Evolutionary conservation across 2,888 invertebrate species (phyloP), one percentile per base, ranked within the genome.

Genomic region (Orthosia cruda): DNA sequence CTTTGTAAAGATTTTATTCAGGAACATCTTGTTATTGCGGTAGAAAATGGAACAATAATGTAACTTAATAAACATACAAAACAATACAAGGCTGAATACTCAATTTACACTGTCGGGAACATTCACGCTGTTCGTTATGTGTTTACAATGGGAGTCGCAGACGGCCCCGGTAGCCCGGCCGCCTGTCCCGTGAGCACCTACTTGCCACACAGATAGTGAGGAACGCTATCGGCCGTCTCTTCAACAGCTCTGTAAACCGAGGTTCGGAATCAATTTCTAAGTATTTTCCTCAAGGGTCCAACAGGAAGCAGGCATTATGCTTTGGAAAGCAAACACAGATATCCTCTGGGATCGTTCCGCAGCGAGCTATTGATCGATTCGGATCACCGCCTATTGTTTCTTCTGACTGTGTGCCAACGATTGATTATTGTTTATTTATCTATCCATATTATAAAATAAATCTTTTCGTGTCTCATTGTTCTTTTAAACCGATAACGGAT

Each of bases 191-290:
- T 83, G 88, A 89, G 89, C 88, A 88, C 90, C 90, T 89, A 74
- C 74, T 92, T 89, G 89, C 91, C 89, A 89, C 87, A 90, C 85
- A 88, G 91, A 92, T 90, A 84, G 88, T 85, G 85, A 84, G 88
- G 87, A 89, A 80, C 86, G 88, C 90, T 89, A 92, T 91, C 91
- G 90, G 89, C 86, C 90, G 92, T 88, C 89, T 90, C 89, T 81
- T 95, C 94, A 89, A 95, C 90, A 92, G 95, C 95, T 94, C 90
- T 93, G 95, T 91, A 95, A 95, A 95, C 94, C 85, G 81, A 83
- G 85, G 70, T 85, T 71, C 85, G 87, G 89, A 92, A 91, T 92
- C 91, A 88, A 92, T 91, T 90, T 87, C 90, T 92, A 89, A 91
- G 92, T 91, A 91, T 93, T 93, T 93, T 90, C 90, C 79, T 86